A percentile compares a stretch with the other conserved stretches of the same genome.
These are phyloP conservation scores for Tarsius wallacei DNA, from an alignment of 2,797 vertebrate genomes.

Conservation along the genomic window DNA sequence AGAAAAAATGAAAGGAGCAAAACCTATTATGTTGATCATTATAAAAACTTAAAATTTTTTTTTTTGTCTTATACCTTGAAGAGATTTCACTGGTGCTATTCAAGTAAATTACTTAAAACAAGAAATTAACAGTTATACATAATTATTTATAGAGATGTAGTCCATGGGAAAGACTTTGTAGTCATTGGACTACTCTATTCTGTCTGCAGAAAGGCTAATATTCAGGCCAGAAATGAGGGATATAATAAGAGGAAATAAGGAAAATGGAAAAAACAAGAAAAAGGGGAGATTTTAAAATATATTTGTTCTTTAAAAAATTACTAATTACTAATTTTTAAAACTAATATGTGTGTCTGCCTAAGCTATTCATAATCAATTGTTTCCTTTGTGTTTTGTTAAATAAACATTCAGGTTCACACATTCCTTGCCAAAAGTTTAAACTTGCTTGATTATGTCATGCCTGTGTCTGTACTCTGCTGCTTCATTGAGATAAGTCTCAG, in stretches of 20 bases:
- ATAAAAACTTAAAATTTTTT: constrained; percentile 48
- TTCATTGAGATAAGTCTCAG: constrained; percentile 39
- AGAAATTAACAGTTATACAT: background rate
- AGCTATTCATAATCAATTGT: background rate
- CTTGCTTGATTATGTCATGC: background rate
- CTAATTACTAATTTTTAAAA: background rate
- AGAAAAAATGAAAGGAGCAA: background rate
- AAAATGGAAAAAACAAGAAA: background rate
- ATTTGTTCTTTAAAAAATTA: constrained; percentile 16
- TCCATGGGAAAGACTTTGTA: background rate
- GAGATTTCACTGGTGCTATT: constrained; percentile 29
- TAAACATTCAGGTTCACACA: background rate
- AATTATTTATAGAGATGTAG: background rate
- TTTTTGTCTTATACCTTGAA: constrained; percentile 17
- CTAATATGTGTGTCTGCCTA: background rate
- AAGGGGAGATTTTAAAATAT: background rate
- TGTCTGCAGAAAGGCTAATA: background rate
- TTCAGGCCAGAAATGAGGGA: background rate
- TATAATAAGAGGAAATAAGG: background rate
- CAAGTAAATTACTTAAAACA: constrained; percentile 38
- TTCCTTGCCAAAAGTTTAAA: background rate
- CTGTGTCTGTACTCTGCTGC: constrained; percentile 30
- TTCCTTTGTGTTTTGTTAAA: background rate
- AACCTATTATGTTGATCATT: background rate
- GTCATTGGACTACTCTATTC: background rate